phyloP scores from a whole-genome alignment of 2,113 vertebrate species.

The Hyperoodon ampullatus region DNA sequence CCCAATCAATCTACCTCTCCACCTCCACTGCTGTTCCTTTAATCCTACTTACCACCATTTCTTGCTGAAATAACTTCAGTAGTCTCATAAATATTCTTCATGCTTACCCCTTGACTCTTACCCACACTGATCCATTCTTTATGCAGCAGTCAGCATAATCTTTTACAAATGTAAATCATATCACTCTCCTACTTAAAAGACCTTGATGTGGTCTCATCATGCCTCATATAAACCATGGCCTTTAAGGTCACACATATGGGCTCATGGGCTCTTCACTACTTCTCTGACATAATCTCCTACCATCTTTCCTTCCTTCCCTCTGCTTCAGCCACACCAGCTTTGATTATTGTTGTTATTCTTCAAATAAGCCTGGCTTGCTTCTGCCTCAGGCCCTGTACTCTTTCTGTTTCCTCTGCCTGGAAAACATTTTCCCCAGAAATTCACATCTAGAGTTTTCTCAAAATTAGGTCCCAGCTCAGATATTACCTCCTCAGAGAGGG shows the following conservation, averaged over 20 bases:
- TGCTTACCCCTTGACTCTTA: neutral
- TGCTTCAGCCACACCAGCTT: neutral
- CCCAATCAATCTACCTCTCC: neutral
- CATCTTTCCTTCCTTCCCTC: neutral
- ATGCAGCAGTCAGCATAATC: neutral
- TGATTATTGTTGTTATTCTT: neutral
- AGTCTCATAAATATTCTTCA: neutral
- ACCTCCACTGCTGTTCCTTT: neutral
- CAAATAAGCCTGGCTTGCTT: neutral
- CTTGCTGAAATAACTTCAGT: neutral
- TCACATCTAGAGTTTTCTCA: neutral
- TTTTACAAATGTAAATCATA: neutral
- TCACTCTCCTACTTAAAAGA: neutral
- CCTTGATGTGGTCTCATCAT: neutral
- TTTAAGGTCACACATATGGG: neutral
- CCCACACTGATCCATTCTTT: neutral
- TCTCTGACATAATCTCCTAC: neutral
- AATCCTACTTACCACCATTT: neutral
- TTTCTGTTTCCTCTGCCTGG: neutral
- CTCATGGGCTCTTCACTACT: neutral
- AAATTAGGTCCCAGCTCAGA: constrained; percentile 9
- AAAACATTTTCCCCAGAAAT: neutral
- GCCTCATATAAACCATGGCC: neutral
- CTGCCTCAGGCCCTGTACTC: neutral
- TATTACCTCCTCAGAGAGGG: neutral